These are phyloP conservation scores for Glaucomys volans DNA, from an alignment of 2,113 vertebrate genomes.

Conservation along the genomic window DNA sequence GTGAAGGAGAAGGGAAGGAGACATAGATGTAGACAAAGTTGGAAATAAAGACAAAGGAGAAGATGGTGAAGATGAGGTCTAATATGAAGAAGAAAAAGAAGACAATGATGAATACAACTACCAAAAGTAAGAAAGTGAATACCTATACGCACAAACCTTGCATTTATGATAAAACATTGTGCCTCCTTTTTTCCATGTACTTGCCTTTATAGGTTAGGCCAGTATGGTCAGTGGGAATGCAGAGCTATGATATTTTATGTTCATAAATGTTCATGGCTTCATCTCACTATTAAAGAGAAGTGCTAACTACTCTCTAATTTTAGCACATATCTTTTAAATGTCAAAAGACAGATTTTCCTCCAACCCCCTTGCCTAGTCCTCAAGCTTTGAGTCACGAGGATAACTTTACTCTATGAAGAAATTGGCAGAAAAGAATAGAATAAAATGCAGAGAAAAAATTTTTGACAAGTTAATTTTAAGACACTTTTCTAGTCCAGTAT, in stretches of 20 bases:
- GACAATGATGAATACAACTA: no score
- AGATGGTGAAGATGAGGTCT: neutral
- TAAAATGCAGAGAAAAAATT: slow-evolving; percentile 46
- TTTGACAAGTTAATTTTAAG: slow-evolving; percentile 68
- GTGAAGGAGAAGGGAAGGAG: neutral
- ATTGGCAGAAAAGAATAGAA: slow-evolving; percentile 72
- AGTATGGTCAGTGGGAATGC: neutral
- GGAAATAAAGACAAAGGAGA: neutral
- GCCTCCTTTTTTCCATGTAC: neutral
- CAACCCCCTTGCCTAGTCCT: slow-evolving; percentile 71
- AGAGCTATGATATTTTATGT: slow-evolving; percentile 45
- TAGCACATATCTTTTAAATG: slow-evolving; percentile 82
- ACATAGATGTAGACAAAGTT: neutral
- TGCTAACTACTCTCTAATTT: slow-evolving; percentile 80
- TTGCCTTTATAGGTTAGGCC: neutral
- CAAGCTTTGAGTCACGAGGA: slow-evolving; percentile 76
- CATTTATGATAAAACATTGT: neutral
- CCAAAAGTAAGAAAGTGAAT: neutral
- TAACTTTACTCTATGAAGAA: slow-evolving; percentile 68
- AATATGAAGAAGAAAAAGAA: neutral
- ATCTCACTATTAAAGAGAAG: slow-evolving; percentile 77
- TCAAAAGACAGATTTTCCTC: slow-evolving; percentile 82
- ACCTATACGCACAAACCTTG: neutral
- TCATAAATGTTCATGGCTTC: slow-evolving; percentile 68
- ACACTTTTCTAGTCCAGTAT: slow-evolving; percentile 41